Percentiles rank a stretch among this genome's conserved stretches.
Conservation (phyloP, 2,797 vertebrate genomes). For the Sebastes steindachneri region DNA sequence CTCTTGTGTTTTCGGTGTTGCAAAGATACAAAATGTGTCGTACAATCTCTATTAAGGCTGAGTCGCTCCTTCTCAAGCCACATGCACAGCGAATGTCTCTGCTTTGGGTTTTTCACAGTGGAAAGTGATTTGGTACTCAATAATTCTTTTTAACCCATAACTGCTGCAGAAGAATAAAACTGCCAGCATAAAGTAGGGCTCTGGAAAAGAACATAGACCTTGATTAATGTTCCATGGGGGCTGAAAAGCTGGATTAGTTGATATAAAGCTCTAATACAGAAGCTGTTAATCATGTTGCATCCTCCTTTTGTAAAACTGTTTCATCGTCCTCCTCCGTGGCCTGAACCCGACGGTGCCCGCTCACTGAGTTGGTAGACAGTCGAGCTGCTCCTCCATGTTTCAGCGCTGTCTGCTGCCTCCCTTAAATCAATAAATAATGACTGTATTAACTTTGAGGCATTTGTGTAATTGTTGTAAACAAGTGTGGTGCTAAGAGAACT, state of each 20-base stretch:
- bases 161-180: not conserved
- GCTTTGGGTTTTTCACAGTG: not conserved
- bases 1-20: not conserved
- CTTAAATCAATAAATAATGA: slow-evolving; percentile 26
- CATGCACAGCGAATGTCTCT: not conserved
- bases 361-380: slow-evolving; percentile 1
- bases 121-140: not conserved
- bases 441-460: slow-evolving; percentile 21
- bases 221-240: not conserved
- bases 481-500: not conserved
- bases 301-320: not conserved
- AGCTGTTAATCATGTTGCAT: slow-evolving; percentile 12
- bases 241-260: not conserved
- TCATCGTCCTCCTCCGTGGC: not conserved
- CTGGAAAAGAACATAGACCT: not conserved
- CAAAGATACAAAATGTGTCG: not conserved
- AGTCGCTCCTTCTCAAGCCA: not conserved
- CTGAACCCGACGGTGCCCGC: not conserved
- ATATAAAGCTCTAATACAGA: not conserved
- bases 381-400: not conserved
- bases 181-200: not conserved
- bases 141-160: not conserved
- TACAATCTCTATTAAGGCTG: not conserved
- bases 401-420: not conserved
- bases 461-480: slow-evolving; percentile 14